Conservation (phyloP, 2,797 vertebrate species). For the Aratinga solstitialis region DNA sequence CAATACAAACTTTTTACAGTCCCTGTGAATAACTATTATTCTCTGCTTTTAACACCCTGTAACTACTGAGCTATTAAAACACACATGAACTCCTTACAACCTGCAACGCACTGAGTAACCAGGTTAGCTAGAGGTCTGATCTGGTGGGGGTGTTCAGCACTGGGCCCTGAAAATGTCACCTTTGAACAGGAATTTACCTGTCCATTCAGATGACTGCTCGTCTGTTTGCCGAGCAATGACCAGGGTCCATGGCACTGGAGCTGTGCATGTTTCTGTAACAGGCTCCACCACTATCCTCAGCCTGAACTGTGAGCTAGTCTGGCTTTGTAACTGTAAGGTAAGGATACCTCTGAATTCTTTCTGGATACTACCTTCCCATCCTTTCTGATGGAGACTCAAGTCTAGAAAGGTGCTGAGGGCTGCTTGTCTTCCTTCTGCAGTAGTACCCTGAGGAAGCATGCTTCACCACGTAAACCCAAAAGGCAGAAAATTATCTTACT, state of each 20-base stretch:
- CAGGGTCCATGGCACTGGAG: neutral
- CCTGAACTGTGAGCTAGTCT: neutral
- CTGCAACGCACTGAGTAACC: neutral
- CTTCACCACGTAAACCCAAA: neutral
- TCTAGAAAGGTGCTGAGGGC: neutral
- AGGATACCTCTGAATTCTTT: neutral
- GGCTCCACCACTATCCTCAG: neutral
- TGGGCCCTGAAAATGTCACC: neutral
- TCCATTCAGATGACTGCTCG: neutral
- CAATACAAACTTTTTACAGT: neutral
- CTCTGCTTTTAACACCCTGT: neutral
- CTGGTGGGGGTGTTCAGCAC: neutral
- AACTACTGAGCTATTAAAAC: neutral
- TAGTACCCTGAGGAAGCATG: neutral
- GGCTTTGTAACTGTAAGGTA: neutral
- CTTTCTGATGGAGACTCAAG: neutral
- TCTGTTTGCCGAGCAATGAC: neutral
- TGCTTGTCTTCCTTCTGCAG: neutral
- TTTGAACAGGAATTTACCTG: neutral
- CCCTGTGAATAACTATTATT: neutral
- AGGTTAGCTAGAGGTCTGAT: neutral
- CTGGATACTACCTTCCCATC: neutral
- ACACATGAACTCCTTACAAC: neutral
- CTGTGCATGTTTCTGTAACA: neutral
- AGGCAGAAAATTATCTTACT: neutral